Evolutionary conservation across 2,113 vertebrate species (phyloP).

Genomic region (Andinoacara biseriatus): DNA sequence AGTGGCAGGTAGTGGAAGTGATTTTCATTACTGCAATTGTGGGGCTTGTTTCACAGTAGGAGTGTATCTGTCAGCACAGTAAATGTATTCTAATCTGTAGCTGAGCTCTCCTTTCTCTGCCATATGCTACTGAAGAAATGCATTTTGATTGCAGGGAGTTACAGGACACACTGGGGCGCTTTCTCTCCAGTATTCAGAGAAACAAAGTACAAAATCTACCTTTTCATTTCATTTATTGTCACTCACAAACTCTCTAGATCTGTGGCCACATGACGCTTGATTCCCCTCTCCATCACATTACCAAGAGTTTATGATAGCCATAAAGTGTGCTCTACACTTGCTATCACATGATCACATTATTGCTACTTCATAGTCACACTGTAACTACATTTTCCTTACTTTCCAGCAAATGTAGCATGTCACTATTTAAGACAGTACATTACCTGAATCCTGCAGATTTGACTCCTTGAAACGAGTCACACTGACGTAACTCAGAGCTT

Average conservation of each 20-base stretch:
- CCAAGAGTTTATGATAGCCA: constrained; percentile 57
- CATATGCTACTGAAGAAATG: constrained; percentile 46
- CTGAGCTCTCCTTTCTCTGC: constrained; percentile 39
- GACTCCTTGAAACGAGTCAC: constrained; percentile 13
- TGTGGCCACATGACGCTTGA: constrained; percentile 56
- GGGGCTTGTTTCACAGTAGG: constrained; percentile 58
- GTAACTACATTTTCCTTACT: constrained; percentile 23
- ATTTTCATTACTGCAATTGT: constrained; percentile 61
- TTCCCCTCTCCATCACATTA: constrained; percentile 25
- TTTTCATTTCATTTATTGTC: constrained; percentile 52
- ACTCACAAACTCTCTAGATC: constrained; percentile 39
- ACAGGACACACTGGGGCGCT: constrained; percentile 14
- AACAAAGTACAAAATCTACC: constrained; percentile 15
- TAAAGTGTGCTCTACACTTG: constrained; percentile 58
- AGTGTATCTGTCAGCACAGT: constrained; percentile 51
- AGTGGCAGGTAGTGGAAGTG: constrained; percentile 46
- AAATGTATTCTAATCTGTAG: constrained; percentile 64
- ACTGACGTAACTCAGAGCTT: background rate
- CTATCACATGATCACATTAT: constrained; percentile 44
- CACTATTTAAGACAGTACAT: constrained; percentile 14
- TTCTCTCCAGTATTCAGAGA: constrained; percentile 2
- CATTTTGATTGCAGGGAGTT: constrained; percentile 52
- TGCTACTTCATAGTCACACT: constrained; percentile 39
- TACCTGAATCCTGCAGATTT: constrained; percentile 12
- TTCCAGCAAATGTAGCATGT: constrained; percentile 20